Conservation (phyloP, 2,888 invertebrate species). For the Habrosyne pyritoides region DNA sequence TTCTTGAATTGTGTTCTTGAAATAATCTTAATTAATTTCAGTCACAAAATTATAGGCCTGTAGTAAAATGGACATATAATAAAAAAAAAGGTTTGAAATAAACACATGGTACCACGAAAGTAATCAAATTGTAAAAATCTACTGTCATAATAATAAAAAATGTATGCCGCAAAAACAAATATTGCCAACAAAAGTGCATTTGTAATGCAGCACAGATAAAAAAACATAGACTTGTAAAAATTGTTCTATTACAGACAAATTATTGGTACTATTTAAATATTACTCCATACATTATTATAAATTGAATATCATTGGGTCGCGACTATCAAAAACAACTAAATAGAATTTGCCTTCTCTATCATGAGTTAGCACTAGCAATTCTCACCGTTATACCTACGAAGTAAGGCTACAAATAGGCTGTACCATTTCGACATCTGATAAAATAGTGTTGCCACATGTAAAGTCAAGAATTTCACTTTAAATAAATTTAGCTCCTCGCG, state of each 20-base stretch:
- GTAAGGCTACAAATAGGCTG: background rate
- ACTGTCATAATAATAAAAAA: background rate
- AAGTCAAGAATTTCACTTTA: constrained; percentile 25
- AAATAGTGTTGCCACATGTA: constrained; percentile 25
- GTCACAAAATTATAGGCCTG: background rate
- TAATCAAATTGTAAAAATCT: background rate
- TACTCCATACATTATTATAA: background rate
- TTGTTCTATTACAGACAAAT: background rate
- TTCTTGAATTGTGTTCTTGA: background rate
- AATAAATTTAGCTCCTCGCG: constrained; percentile 42
- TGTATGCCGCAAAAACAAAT: background rate
- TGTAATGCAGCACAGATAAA: background rate
- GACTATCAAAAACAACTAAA: background rate
- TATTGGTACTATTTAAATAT: background rate
- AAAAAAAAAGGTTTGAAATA: background rate
- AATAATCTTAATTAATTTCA: background rate
- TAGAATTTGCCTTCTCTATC: background rate
- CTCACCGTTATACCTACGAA: background rate
- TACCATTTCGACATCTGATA: background rate
- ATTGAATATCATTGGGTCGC: background rate
- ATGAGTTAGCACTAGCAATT: background rate
- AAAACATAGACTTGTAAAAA: background rate
- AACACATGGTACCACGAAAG: background rate
- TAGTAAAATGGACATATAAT: background rate
- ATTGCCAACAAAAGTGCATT: background rate